These are phyloP conservation scores for Ooceraea biroi DNA, from an alignment of 1,140 invertebrate species.

Conservation along the genomic window DNA sequence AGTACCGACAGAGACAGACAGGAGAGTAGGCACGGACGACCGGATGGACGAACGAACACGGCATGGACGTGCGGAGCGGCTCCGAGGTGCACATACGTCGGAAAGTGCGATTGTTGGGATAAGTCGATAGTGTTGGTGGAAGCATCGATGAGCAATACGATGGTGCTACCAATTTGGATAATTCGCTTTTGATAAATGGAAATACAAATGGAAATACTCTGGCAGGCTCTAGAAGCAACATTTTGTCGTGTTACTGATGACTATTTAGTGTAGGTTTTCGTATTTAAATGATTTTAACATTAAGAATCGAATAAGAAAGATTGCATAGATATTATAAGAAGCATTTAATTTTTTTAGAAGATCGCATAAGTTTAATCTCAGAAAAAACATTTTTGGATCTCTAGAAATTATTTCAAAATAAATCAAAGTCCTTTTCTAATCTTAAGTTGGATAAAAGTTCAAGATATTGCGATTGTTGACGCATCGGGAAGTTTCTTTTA, in stretches of 20 bases:
- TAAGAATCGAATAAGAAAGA: neutral
- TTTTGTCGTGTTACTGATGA: neutral
- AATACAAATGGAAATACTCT: too few species aligned
- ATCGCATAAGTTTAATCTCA: neutral
- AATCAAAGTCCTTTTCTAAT: neutral
- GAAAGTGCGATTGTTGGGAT: neutral
- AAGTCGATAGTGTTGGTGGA: neutral
- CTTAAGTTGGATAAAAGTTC: neutral
- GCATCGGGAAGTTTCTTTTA: neutral
- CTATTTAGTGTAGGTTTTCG: neutral
- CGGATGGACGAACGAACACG: slow-evolving; percentile 49
- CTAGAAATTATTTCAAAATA: neutral
- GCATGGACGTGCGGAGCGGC: slow-evolving; percentile 55
- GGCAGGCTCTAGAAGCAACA: too few species aligned
- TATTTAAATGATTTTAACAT: neutral
- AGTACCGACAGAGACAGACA: slow-evolving; percentile 60
- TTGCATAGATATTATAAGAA: neutral
- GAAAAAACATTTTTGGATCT: neutral
- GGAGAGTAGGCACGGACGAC: slow-evolving; percentile 59
- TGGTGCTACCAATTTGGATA: neutral
- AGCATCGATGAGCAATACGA: neutral
- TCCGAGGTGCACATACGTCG: slow-evolving; percentile 65
- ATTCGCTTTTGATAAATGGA: neutral
- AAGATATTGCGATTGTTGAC: neutral
- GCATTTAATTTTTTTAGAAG: neutral